phyloP scores from a whole-genome alignment of 2,888 invertebrate species.

The Pachydiplax longipennis region DNA sequence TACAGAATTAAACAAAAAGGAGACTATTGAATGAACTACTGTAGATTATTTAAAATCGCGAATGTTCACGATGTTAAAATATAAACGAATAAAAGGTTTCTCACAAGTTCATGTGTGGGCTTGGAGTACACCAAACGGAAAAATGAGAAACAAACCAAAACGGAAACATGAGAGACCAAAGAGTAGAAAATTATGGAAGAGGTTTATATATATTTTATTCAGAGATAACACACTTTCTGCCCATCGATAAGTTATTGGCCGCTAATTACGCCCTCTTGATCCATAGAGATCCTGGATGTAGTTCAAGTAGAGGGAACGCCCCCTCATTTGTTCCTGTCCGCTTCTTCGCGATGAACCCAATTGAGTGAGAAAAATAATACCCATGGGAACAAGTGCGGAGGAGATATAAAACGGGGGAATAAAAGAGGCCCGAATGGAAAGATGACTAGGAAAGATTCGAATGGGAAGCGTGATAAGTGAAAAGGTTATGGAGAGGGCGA shows the following conservation, averaged over 20 bases:
- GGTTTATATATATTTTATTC: too few relatives aligned
- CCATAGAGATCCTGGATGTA: background rate
- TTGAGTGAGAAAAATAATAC: slow-evolving; percentile 23
- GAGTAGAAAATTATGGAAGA: too few relatives aligned
- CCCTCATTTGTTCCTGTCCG: background rate
- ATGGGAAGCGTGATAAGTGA: background rate
- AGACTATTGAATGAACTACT: too few relatives aligned
- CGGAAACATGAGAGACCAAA: too few relatives aligned
- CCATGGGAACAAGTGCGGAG: background rate
- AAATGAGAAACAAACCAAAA: too few relatives aligned
- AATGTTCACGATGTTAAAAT: too few relatives aligned
- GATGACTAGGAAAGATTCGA: background rate
- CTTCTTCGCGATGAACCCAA: background rate
- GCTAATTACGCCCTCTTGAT: background rate
- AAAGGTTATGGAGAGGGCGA: background rate
- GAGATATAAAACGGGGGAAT: background rate
- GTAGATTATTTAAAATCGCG: too few relatives aligned
- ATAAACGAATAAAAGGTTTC: too few relatives aligned
- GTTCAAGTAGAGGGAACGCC: background rate
- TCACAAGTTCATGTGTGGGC: too few relatives aligned
- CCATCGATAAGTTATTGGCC: background rate
- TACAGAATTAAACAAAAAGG: too few relatives aligned
- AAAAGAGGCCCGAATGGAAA: background rate
- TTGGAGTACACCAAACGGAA: too few relatives aligned
- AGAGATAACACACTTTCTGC: background rate